Evolutionary conservation across 2,888 invertebrate genomes (phyloP), one percentile per base, ranked within the genome.

Genomic region (Calameuta filiformis): DNA sequence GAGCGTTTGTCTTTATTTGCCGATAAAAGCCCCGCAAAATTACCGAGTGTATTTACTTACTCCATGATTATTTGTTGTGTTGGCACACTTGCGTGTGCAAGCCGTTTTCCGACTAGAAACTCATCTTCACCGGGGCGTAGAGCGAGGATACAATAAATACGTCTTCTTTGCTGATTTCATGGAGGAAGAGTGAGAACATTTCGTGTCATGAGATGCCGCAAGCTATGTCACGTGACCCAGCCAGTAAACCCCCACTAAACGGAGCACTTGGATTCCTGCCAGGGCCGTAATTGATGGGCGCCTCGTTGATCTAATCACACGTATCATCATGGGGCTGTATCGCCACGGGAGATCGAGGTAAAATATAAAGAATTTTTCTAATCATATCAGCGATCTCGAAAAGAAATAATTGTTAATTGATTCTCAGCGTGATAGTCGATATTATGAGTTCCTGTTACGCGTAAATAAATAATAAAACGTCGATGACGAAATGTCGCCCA

Each of bases 71-170:
- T 90, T 93, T 92, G 92, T 92, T 93, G 92, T 92, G 91, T 92
- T 82, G 93, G 95, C 95, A 95, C 95, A 95, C 95, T 93, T 92
- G 93, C 94, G 95, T 95, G 95, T 94, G 95, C 95, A 93, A 94
- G 92, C 89, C 92, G 90, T 92, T 92, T 92, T 90, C 89, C 92
- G 92, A 94, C 95, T 96, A 96, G 94, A 94, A 94, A 94, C 94
- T 95, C 95, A 96, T 96, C 94, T 93, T 94, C 94, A 93, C 92
- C 93, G 94, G 92, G 92, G 90, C 88, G 91, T 92, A 91, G 92
- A 92, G 92, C 92, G 91, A 88, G 91, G 90, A 92, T 90, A 92
- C 92, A 92, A 92, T 92, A 92, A 79, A 78, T 79, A 88, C 85
- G 87, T 88, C 89, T 88, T 89, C 82, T 82, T 86, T 83, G 76